A percentile compares a stretch with the other conserved stretches of the same genome.
These are phyloP conservation scores for Callinectes sapidus DNA, from an alignment of 2,888 invertebrate genomes.

Conservation along the genomic window DNA sequence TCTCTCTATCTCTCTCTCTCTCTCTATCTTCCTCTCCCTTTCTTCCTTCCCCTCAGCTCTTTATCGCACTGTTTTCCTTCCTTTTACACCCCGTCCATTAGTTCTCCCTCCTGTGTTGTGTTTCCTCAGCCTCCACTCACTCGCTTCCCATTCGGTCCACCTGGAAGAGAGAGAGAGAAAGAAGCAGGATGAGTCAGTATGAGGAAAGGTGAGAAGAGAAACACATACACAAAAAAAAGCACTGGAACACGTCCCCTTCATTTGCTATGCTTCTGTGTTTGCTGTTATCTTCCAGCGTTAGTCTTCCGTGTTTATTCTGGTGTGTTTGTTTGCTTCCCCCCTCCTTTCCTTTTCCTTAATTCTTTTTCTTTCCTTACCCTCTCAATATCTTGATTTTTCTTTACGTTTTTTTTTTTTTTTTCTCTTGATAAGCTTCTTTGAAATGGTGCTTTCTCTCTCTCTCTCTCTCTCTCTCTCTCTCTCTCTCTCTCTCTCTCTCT, in stretches of 20 bases:
- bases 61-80: not conserved
- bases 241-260: not conserved
- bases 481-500: not conserved
- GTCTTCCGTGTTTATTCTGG: not conserved
- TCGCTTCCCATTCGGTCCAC: not conserved
- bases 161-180: not conserved
- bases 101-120: not conserved
- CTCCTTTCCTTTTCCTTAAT: not conserved
- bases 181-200: not conserved
- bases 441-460: not conserved
- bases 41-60: not conserved
- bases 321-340: not conserved
- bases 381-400: not conserved
- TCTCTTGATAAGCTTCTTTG: not conserved
- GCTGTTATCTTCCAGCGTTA: not conserved
- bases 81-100: not conserved
- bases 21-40: not conserved
- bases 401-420: not conserved
- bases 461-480: not conserved
- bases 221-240: not conserved
- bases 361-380: not conserved
- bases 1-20: slow-evolving; percentile 10
- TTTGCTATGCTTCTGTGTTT: not conserved
- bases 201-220: not conserved
- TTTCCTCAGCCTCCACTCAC: not conserved